These are phyloP conservation scores for Notarius quadriscutis DNA, from an alignment of 2,113 vertebrate genomes.

Conservation along the genomic window DNA sequence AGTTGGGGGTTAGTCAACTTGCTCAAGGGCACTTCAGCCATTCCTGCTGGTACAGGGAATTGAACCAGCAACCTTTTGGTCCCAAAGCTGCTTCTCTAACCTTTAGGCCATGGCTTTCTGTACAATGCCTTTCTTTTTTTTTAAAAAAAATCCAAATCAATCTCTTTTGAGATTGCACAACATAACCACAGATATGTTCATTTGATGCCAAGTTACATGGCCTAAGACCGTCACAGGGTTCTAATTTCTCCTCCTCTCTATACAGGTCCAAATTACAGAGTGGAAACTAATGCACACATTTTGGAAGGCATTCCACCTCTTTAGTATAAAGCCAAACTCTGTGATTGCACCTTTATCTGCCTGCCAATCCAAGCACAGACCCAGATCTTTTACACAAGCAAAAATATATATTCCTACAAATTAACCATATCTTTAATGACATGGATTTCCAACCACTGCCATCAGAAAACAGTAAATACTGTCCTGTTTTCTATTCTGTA, in stretches of 20 bases:
- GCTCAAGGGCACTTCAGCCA: too few relatives aligned
- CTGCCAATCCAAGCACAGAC: neutral
- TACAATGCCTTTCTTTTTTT: neutral
- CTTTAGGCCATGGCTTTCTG: too few relatives aligned
- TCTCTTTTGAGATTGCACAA: neutral
- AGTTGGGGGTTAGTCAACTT: too few relatives aligned
- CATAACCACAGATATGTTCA: neutral
- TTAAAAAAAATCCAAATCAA: neutral
- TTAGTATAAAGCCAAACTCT: neutral
- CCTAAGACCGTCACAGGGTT: neutral
- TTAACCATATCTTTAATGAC: constrained; percentile 6
- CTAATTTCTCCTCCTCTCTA: neutral
- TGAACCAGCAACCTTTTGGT: too few relatives aligned
- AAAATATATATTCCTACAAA: neutral
- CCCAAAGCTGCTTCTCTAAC: too few relatives aligned
- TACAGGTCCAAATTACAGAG: neutral
- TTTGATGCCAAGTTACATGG: constrained; percentile 5
- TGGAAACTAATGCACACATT: constrained; percentile 21
- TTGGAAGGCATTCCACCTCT: neutral
- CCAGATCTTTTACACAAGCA: neutral
- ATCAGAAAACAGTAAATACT: too few relatives aligned
- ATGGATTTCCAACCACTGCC: too few relatives aligned
- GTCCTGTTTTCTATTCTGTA: constrained; percentile 1
- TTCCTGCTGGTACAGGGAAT: too few relatives aligned
- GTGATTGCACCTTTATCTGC: neutral